phyloP scores from a whole-genome alignment of 2,113 vertebrate species.

The Thalassoma bifasciatum region DNA sequence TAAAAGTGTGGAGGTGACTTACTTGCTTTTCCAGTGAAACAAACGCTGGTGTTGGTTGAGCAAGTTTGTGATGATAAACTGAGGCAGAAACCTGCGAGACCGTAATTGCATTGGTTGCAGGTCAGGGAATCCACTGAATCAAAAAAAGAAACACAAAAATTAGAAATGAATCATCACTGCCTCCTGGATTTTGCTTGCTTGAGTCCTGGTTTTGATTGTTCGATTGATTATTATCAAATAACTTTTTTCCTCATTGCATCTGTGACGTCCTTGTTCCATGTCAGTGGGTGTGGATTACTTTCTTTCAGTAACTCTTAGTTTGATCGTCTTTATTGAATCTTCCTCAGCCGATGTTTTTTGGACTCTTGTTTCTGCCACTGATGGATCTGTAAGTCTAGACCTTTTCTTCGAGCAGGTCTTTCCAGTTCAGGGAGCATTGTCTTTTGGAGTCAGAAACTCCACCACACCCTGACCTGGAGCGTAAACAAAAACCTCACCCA shows the following conservation, averaged over 20 bases:
- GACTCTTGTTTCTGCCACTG: neutral
- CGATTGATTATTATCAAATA: no score
- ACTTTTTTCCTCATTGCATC: no score
- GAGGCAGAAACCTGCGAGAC: constrained; percentile 18
- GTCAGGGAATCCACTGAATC: constrained; percentile 76
- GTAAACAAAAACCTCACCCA: neutral
- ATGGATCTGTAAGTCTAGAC: neutral
- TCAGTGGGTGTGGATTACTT: no score
- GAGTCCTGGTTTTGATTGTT: no score
- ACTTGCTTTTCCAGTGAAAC: constrained; percentile 64
- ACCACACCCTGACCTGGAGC: neutral
- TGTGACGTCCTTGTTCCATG: no score
- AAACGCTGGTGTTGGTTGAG: neutral
- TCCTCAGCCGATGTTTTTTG: no score
- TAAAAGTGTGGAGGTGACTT: constrained; percentile 48
- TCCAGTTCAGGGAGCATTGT: neutral
- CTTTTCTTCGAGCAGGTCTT: neutral
- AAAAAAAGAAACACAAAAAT: constrained; percentile 16
- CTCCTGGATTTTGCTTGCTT: no score
- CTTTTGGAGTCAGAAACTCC: neutral
- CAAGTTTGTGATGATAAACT: neutral
- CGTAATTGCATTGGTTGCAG: constrained; percentile 69
- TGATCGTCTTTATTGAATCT: no score
- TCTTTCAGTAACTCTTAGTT: no score
- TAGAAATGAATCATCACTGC: neutral